Conservation (phyloP, 1,140 invertebrate species). For the Pemphigus obesinymphae region DNA sequence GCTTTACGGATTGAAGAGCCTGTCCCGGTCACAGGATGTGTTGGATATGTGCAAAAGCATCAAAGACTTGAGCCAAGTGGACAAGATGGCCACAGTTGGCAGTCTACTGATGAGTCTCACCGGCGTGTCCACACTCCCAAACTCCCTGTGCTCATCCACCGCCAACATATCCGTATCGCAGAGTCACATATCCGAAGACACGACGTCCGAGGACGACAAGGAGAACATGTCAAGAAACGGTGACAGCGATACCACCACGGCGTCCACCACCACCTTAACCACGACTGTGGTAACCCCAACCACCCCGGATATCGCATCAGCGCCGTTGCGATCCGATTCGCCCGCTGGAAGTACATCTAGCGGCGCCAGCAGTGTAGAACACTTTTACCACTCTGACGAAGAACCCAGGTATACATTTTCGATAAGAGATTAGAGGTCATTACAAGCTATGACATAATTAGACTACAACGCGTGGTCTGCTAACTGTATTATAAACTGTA, state of each 20-base stretch:
- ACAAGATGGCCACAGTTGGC: slow-evolving; percentile 24
- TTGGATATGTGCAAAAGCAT: slow-evolving; percentile 52
- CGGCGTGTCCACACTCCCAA: slow-evolving; percentile 13
- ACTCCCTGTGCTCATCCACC: slow-evolving; percentile 27
- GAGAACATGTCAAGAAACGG: slow-evolving; percentile 6
- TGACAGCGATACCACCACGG: not conserved
- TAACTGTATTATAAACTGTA: too few species aligned
- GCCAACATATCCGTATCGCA: slow-evolving; percentile 40
- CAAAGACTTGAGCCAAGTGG: slow-evolving; percentile 35
- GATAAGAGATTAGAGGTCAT: too few species aligned
- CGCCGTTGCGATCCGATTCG: not conserved
- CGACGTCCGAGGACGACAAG: not conserved
- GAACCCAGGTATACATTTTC: slow-evolving; percentile 36
- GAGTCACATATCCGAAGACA: not conserved
- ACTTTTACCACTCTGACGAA: slow-evolving; percentile 46
- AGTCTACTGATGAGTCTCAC: slow-evolving; percentile 28
- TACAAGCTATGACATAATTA: too few species aligned
- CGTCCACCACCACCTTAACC: not conserved
- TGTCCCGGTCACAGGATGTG: slow-evolving; percentile 58
- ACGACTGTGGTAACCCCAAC: not conserved
- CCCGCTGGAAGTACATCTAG: not conserved
- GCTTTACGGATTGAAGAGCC: slow-evolving; percentile 54
- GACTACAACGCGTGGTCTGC: too few species aligned
- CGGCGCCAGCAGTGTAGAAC: slow-evolving; percentile 34
- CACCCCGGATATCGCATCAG: not conserved